phyloP scores from a whole-genome alignment of 2,797 vertebrate species.

The Emys orbicularis region DNA sequence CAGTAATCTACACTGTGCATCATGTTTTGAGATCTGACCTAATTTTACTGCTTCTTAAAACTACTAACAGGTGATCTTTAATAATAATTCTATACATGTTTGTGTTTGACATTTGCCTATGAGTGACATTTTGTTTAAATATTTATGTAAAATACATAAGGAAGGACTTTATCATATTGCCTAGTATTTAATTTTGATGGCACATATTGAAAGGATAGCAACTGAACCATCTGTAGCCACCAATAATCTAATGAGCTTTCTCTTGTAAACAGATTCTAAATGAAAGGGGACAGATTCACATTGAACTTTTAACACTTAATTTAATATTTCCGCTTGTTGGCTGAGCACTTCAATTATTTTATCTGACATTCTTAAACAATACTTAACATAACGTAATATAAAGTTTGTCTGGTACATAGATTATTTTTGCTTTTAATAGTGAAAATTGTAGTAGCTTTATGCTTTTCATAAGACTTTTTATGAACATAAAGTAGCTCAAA shows the following conservation, averaged over 20 bases:
- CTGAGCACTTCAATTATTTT: not conserved
- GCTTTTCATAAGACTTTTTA: not conserved
- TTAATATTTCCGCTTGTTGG: not conserved
- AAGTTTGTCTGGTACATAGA: not conserved
- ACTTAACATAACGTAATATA: not conserved
- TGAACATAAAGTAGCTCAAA: conserved; percentile 28
- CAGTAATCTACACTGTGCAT: not conserved
- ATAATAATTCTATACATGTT: not conserved
- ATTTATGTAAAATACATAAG: conserved; percentile 48
- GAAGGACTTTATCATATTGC: not conserved
- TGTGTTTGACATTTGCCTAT: conserved; percentile 23
- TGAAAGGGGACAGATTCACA: conserved; percentile 2
- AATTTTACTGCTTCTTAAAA: conserved; percentile 20
- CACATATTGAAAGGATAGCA: not conserved
- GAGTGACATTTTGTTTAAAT: conserved; percentile 60
- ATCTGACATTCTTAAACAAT: not conserved
- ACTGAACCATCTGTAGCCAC: conserved; percentile 4
- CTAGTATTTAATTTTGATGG: conserved; percentile 18
- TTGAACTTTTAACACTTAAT: not conserved
- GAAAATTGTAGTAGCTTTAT: not conserved
- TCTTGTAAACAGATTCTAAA: conserved; percentile 20
- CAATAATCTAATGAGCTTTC: conserved; percentile 16
- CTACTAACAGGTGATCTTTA: conserved; percentile 14
- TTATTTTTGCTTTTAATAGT: not conserved
- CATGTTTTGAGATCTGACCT: conserved; percentile 7